Conservation (phyloP, 1,140 invertebrate genomes). For the Thereuonema tuberculata region DNA sequence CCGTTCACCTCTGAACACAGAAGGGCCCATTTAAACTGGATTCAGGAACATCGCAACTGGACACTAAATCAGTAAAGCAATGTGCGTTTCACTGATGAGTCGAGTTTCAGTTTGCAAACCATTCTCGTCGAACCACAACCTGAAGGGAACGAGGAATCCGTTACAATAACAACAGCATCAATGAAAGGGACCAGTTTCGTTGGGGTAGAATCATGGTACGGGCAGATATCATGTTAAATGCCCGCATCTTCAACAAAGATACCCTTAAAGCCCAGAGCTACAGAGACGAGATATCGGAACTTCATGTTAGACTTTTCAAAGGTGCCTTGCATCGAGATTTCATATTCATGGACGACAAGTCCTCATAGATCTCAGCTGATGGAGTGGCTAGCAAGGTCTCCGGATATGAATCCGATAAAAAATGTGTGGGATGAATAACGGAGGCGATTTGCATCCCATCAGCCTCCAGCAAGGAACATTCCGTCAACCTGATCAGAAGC, state of each 20-base stretch:
- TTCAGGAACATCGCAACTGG: not conserved
- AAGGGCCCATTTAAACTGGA: not conserved
- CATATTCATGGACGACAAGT: not conserved
- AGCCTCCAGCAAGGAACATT: not conserved
- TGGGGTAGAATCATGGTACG: not conserved
- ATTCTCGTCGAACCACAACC: not conserved
- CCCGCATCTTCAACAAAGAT: not conserved
- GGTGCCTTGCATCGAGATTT: not conserved
- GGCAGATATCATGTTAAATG: not conserved
- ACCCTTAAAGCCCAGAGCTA: not conserved
- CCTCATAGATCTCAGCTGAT: not conserved
- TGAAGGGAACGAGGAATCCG: not conserved
- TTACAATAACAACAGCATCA: not conserved
- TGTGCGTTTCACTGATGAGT: not conserved
- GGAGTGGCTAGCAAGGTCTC: not conserved
- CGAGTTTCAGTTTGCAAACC: not conserved
- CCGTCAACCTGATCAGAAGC: not conserved
- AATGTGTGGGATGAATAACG: not conserved
- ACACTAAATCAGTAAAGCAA: not conserved
- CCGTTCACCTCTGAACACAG: not conserved
- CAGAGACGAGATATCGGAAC: too few relatives aligned
- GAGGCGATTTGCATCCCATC: not conserved
- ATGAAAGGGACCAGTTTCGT: not conserved
- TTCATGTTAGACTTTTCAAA: not conserved
- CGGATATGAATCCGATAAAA: not conserved